Conservation (phyloP, 1,140 invertebrate species). For the Drosophila ananassae region DNA sequence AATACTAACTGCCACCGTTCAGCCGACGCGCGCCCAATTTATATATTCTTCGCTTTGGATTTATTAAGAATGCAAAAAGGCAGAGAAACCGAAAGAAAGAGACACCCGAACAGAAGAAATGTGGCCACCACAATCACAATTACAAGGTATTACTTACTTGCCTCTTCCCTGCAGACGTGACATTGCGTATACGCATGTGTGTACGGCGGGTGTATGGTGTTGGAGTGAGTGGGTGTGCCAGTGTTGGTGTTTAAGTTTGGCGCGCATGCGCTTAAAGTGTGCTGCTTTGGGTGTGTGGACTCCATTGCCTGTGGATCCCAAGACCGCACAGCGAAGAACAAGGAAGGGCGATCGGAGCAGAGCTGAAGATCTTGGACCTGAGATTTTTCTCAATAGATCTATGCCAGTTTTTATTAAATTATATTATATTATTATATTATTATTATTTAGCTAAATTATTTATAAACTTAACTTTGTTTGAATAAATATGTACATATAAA, state of each 20-base stretch:
- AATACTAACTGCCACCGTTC: constrained; percentile 82
- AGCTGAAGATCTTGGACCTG: neutral
- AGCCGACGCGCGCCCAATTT: constrained; percentile 77
- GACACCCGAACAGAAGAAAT: constrained; percentile 28
- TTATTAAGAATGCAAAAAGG: constrained; percentile 84
- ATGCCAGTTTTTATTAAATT: neutral
- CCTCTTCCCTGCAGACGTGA: constrained; percentile 63
- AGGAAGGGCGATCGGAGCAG: neutral
- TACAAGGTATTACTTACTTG: constrained; percentile 13
- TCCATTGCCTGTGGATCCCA: constrained; percentile 28
- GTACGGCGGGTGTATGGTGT: neutral
- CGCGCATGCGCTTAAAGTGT: constrained; percentile 60
- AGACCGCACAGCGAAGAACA: neutral
- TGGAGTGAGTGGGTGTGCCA: neutral
- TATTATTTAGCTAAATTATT: too few relatives aligned
- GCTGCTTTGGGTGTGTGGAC: constrained; percentile 44
- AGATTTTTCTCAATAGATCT: neutral
- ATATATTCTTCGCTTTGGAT: constrained; percentile 84
- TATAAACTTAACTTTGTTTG: too few relatives aligned
- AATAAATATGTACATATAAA: too few relatives aligned
- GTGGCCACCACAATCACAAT: constrained; percentile 44
- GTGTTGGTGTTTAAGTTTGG: constrained; percentile 32
- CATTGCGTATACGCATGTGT: constrained; percentile 37
- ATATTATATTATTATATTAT: too few relatives aligned
- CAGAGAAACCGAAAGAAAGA: constrained; percentile 64